Evolutionary conservation across 2,113 vertebrate species (phyloP), one percentile per base, ranked within the genome.

Genomic region (Lutjanus erythropterus): DNA sequence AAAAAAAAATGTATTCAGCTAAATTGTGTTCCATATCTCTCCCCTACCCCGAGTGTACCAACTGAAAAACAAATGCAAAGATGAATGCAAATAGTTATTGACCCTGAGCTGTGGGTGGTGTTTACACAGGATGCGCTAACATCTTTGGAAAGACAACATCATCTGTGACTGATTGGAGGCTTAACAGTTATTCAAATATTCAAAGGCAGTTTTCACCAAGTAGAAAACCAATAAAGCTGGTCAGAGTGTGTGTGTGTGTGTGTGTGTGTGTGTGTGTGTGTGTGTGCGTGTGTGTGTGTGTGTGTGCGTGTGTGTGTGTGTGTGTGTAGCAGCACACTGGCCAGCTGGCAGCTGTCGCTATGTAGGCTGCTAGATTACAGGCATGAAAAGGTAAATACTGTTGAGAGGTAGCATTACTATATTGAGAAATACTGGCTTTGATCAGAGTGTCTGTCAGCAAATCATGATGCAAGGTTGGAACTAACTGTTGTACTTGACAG

Each of bases 181-280:
- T 78, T 66, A 65, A 23, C 50, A 53, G 27, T 65, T 60, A 75
- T 81, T 83, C 42, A 78, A 47, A 69, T 60, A 75, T 81, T 83
- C 42, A 78, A 47, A 83, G 5, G 11, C 59, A 52, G 44, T 71
- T 78, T 81, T 33, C 15, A 71, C 59, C 16, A 6, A 86, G 69
- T 46, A 74, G 66, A 86, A 81, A 71, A 59, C 49, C 60, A 78
- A 59, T 78, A 65, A 64, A 75, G 53, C 21, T 35, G 39, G 60
- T 81, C 14, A 37, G 49, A 33, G 15, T 64, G n/a, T 60, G 53
- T 21, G n/a, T n/a, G n/a, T n/a, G n/a, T n/a, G n/a, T n/a, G n/a
- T n/a, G n/a, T n/a, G n/a, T n/a, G n/a, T n/a, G n/a, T n/a, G n/a
- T n/a, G n/a, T n/a, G n/a, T n/a, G n/a, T n/a, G n/a, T n/a, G n/a